Percentiles rank a stretch among this genome's conserved stretches.
These are phyloP conservation scores for Erythrolamprus reginae DNA, from an alignment of 2,113 vertebrate species.

Conservation along the genomic window DNA sequence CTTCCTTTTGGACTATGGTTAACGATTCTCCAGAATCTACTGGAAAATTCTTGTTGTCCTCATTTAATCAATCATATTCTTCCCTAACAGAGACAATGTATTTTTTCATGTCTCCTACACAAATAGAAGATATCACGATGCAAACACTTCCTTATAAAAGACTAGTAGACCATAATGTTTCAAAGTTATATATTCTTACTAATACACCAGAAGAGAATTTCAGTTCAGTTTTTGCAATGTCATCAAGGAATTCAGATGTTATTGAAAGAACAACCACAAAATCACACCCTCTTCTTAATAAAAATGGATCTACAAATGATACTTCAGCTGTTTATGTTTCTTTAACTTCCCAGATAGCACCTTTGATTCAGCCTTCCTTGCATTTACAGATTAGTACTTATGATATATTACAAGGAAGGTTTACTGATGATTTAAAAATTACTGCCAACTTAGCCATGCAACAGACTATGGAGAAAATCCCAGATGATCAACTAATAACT, in stretches of 20 bases:
- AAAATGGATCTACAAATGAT: not conserved
- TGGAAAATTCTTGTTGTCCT: constrained; percentile 30
- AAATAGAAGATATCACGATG: constrained; percentile 17
- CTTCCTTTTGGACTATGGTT: constrained; percentile 38
- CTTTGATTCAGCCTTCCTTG: constrained; percentile 22
- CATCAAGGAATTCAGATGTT: constrained; percentile 30
- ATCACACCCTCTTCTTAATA: constrained; percentile 4
- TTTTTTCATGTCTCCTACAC: constrained; percentile 16
- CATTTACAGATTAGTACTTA: constrained; percentile 21
- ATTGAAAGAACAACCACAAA: not conserved
- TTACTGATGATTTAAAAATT: not conserved
- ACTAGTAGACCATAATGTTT: not conserved
- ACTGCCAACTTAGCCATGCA: not conserved
- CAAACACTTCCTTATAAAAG: constrained; percentile 10
- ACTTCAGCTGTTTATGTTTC: constrained; percentile 29
- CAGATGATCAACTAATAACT: not conserved
- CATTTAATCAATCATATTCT: constrained; percentile 36
- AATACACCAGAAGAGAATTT: constrained; percentile 21
- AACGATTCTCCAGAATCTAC: constrained; percentile 5
- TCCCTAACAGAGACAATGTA: constrained; percentile 37
- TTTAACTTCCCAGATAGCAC: constrained; percentile 39
- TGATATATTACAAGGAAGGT: constrained; percentile 26
- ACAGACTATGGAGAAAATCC: not conserved
- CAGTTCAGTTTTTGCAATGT: constrained; percentile 27
- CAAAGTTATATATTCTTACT: constrained; percentile 22